Evolutionary conservation across 92 coral and sea anemone species (phyloP).

Genomic region (Virgularia gustaviana): DNA sequence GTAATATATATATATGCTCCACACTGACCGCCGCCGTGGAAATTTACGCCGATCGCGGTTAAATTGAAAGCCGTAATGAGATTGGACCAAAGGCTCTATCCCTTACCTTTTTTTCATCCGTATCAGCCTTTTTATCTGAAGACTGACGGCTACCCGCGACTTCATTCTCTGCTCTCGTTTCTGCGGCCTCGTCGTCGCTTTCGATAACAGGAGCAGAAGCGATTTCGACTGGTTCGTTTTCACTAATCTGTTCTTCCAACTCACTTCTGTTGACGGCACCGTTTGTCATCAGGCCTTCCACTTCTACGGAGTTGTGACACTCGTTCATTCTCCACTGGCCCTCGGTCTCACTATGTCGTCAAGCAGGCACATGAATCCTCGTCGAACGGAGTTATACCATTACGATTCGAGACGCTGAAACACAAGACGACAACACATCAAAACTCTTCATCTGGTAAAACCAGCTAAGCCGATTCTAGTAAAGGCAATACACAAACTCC

Average conservation of each 20-base stretch:
- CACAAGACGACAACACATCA: not conserved
- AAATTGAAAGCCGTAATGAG: too few relatives aligned
- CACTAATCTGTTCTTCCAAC: slow-evolving; percentile 26
- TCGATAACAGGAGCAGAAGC: slow-evolving; percentile 4
- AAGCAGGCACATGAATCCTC: slow-evolving; percentile 26
- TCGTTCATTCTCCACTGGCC: slow-evolving; percentile 94
- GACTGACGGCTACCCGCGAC: slow-evolving; percentile 2
- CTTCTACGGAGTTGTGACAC: slow-evolving; percentile 65
- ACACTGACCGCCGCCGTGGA: too few relatives aligned
- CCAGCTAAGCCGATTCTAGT: too few relatives aligned
- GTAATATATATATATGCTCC: too few relatives aligned
- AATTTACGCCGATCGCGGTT: too few relatives aligned
- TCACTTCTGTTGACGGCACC: slow-evolving; percentile 54
- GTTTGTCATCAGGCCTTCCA: slow-evolving; percentile 82
- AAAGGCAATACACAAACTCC: too few relatives aligned
- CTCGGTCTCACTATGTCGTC: slow-evolving; percentile 40
- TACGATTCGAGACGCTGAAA: slow-evolving; percentile 6
- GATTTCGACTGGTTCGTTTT: slow-evolving; percentile 27
- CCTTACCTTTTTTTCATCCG: slow-evolving; percentile 27
- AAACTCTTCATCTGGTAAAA: too few relatives aligned
- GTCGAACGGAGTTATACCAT: slow-evolving; percentile 16
- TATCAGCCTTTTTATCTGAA: slow-evolving; percentile 15
- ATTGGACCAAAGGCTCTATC: too few relatives aligned
- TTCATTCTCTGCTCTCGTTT: slow-evolving; percentile 14
- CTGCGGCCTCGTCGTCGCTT: slow-evolving; percentile 4